Percentiles rank a stretch among this genome's conserved stretches.
Conservation (phyloP, 2,113 vertebrate genomes). For the Ailuropoda melanoleuca region DNA sequence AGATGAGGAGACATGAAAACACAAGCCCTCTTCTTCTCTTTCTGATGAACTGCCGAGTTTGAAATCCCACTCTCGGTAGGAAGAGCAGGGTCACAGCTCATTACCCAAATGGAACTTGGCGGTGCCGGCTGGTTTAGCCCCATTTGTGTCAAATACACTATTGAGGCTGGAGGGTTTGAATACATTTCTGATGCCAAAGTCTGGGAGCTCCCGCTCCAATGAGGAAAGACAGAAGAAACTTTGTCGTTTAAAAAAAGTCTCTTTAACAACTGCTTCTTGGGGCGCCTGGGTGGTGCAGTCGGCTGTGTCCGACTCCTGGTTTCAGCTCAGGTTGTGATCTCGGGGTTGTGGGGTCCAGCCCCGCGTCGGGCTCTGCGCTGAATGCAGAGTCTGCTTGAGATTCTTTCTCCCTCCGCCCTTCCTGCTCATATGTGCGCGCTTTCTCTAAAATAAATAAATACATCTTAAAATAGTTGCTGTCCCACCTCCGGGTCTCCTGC, state of each 20-base stretch:
- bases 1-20: neutral
- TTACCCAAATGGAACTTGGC: neutral
- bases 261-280: neutral
- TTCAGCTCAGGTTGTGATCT: neutral
- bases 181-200: no score
- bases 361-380: neutral
- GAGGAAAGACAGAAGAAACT: neutral
- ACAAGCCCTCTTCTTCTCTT: neutral
- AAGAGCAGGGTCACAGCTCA: neutral
- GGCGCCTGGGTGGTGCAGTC: neutral
- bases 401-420: neutral
- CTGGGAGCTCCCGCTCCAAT: no score
- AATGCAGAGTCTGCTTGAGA: neutral
- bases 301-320: neutral
- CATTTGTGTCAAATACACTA: neutral
- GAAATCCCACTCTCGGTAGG: neutral
- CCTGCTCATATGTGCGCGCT: neutral
- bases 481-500: neutral
- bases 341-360: neutral
- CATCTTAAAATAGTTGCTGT: neutral
- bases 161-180: neutral
- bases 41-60: neutral
- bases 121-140: accelerated
- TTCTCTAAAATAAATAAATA: neutral
- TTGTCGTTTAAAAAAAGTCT: neutral